Evolutionary conservation across 2,888 invertebrate genomes (phyloP).

Genomic region (Heteromurus nitidus): DNA sequence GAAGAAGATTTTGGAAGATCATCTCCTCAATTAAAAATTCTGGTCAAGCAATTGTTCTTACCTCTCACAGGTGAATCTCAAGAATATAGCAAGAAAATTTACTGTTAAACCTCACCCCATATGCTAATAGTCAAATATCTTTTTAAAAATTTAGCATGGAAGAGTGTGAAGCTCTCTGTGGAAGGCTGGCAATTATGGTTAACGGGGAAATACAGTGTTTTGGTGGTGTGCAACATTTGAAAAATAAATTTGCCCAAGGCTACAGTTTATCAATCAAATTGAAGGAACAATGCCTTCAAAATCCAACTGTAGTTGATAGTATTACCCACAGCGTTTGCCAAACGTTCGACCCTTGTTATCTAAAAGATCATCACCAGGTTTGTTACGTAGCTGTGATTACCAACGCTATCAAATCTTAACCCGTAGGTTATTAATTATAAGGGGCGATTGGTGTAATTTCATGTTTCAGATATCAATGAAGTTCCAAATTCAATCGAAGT

Average conservation of each 20-base stretch:
- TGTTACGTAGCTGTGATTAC: neutral
- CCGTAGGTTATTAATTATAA: too few species aligned
- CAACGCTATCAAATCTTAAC: too few species aligned
- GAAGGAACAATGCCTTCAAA: neutral
- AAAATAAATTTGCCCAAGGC: conserved; percentile 81
- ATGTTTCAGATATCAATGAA: conserved; percentile 75
- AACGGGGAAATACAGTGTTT: conserved; percentile 84
- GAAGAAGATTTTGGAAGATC: conserved; percentile 81
- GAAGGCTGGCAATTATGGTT: conserved; percentile 86
- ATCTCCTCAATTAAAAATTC: conserved; percentile 77
- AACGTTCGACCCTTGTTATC: conserved; percentile 72
- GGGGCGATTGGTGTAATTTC: too few species aligned
- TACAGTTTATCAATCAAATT: conserved; percentile 61
- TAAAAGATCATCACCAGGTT: conserved; percentile 84
- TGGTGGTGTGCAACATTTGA: conserved; percentile 84
- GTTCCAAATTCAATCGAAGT: conserved; percentile 75
- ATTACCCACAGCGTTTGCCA: neutral
- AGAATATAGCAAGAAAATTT: neutral
- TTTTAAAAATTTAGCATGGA: conserved; percentile 82
- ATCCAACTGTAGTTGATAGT: neutral
- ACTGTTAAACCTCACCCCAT: conserved; percentile 74
- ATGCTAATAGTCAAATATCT: neutral
- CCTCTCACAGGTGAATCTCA: conserved; percentile 81
- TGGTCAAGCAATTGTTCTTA: conserved; percentile 81
- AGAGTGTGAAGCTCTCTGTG: conserved; percentile 89